Evolutionary conservation across 2,113 vertebrate genomes (phyloP), one percentile per base, ranked within the genome.

Genomic region (Scolopax mira): DNA sequence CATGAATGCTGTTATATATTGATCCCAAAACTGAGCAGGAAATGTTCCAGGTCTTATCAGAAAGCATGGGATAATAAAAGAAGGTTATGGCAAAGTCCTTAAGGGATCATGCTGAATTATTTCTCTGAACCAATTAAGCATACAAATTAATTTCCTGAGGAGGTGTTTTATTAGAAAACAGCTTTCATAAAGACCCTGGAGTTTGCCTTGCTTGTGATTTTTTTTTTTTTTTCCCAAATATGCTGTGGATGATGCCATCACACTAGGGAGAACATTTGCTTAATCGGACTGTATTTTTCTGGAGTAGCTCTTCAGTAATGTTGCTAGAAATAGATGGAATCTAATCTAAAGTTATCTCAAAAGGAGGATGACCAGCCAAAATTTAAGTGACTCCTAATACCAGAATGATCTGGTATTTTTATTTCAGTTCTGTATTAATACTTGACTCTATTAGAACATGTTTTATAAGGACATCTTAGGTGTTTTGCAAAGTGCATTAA

Each of bases 81-180:
- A 46, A 93, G 96, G 95, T 91, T 85, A 84, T 58, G 74, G 88
- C 88, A 69, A 72, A 89, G 75, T 73, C 87, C 93, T 95, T 79
- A 80, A 91, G 96, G 95, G 85, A 81, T 82, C 7, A 51, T 70
- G 46, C 79, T 87, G 90, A 49, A 96, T 90, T 79, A 95, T 92
- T 94, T 41, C 90, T 93, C 55, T 64, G 92, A 93, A 96, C 80
- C 91, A 94, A 96, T 97, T 96, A 97, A 75, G 85, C 79, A 75
- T 83, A 62, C 74, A 49, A 94, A 94, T 91, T 96, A 85, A 87
- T 97, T 52, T 52, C 93, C 94, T 86, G 93, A 48, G 77, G 77
- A 85, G 90, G 79, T 70, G 60, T 79, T 95, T 85, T 89, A 77
- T 92, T 94, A 85, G 89, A 65, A 97, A 94, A 87, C 60, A 79